phyloP scores from a whole-genome alignment of 2,113 vertebrate genomes.

The Apaloderma vittatum region DNA sequence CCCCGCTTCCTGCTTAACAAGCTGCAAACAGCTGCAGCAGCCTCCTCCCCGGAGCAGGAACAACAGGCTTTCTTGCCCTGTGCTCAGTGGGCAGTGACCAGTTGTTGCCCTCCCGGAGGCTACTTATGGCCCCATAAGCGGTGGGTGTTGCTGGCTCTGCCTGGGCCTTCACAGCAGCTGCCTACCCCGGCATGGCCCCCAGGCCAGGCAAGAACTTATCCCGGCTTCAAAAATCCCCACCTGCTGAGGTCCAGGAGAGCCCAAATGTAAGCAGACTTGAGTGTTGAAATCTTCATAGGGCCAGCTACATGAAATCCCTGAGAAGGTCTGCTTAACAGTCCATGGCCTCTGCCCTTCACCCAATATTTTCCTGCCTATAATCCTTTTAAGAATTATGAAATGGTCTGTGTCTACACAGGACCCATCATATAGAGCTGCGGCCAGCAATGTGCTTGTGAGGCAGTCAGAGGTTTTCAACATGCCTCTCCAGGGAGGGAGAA shows the following conservation, averaged over 20 bases:
- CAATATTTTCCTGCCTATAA: background rate
- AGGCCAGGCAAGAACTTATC: no score
- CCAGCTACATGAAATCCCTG: background rate
- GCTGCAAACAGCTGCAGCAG: no score
- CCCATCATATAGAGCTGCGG: background rate
- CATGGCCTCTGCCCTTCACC: background rate
- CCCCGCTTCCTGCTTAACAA: no score
- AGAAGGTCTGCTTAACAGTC: background rate
- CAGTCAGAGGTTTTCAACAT: background rate
- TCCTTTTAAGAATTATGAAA: background rate
- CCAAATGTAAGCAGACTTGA: background rate
- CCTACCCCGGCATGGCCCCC: no score
- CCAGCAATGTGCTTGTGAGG: background rate
- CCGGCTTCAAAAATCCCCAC: no score
- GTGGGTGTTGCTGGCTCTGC: no score
- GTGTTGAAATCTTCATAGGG: background rate
- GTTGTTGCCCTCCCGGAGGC: no score
- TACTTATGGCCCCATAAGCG: no score
- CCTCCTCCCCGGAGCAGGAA: no score
- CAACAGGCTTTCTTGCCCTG: no score
- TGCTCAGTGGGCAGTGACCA: no score
- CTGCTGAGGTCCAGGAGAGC: background rate
- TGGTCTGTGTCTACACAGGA: background rate
- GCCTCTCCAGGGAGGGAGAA: background rate
- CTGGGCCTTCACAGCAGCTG: no score